Evolutionary conservation across 2,888 invertebrate genomes (phyloP), one percentile per base, ranked within the genome.

Genomic region (Athrips mouffetella): DNA sequence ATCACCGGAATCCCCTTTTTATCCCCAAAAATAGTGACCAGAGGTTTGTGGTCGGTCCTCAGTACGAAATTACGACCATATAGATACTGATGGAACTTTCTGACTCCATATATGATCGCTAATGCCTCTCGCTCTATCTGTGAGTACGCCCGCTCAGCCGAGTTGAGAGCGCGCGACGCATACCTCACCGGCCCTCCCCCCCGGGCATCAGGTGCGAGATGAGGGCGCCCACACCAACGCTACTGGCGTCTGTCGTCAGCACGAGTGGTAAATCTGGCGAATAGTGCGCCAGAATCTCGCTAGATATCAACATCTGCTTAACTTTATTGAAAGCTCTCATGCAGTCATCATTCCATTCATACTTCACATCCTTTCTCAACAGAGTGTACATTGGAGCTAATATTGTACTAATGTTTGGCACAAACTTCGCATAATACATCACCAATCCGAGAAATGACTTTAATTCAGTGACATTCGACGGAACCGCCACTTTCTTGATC

Each of bases 401-500:
- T 0, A 52, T 25, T 0, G 50, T 51, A 40, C 52, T 57, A 5
- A 53, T 45, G 13, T 60, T 55, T 18, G 13, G 20, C 1, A 60
- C 16, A 21, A 59, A 61, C 11, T 54, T 61, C 0, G 45, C 52
- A 42, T 59, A 62, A 13, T 58, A 62, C 58, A 60, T 61, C 0
- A 51, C 37, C 18, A 57, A 13, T 0, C 59, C 60, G 8, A 62
- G 39, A 31, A 61, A 65, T 0, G 60, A 30, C 0, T 57, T 21
- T 8, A 60, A 18, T 21, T 64, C 60, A 0, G 53, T 39, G 0
- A 61, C 31, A 46, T 58, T 62, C 0, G 23, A 54, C 0, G 54
- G 55, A 6, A 42, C 30, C 0, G 54, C 31, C 0, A 35, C 33
- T 0, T 50, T 37, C 6, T 20, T 39, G 1, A 59, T 57, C 3